phyloP scores from a whole-genome alignment of 2,888 invertebrate genomes.

The Glaucopsyche alexis region DNA sequence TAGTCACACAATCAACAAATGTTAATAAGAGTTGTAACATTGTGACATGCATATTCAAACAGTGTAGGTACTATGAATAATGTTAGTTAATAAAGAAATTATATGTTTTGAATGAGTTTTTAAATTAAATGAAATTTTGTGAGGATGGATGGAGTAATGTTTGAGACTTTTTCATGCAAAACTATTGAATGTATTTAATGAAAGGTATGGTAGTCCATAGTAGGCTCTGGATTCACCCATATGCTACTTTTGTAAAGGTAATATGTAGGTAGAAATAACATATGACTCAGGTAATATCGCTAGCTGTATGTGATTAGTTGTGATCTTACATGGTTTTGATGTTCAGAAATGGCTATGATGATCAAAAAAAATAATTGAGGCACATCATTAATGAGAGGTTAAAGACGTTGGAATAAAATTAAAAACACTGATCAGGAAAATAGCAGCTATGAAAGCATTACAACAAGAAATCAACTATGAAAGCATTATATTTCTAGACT shows the following conservation, averaged over 20 bases:
- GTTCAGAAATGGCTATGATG: neutral
- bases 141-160: too few species aligned
- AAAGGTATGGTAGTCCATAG: too few species aligned
- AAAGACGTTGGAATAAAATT: neutral
- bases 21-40: neutral
- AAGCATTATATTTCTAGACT: neutral
- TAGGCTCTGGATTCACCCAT: too few species aligned
- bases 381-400: neutral
- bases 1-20: conserved; percentile 34
- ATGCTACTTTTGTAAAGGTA: too few species aligned
- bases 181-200: too few species aligned
- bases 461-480: too few species aligned
- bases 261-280: too few species aligned
- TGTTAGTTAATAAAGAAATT: neutral
- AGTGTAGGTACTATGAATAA: conserved; percentile 20
- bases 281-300: too few species aligned
- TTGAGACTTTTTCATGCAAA: too few species aligned
- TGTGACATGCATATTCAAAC: conserved; percentile 23
- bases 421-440: neutral
- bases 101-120: neutral
- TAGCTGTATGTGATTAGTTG: neutral
- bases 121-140: neutral
- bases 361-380: neutral
- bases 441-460: too few species aligned
- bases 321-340: neutral